phyloP scores from a whole-genome alignment of 2,797 vertebrate species.

The Botia kubotai region DNA sequence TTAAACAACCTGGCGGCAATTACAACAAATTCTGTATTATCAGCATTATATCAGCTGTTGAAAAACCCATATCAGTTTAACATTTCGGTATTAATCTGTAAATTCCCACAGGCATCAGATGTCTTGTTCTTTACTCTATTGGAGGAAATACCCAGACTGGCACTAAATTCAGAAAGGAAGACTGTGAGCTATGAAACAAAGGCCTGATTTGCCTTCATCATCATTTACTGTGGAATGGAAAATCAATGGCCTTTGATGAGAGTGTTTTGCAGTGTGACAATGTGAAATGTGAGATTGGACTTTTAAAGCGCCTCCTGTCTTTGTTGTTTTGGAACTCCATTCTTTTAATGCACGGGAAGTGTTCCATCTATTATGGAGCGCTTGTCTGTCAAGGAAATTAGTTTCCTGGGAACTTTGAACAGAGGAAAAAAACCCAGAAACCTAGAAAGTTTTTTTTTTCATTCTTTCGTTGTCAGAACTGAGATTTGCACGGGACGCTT shows the following conservation, averaged over 20 bases:
- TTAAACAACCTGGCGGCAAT: no score
- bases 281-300: slow-evolving; percentile 80
- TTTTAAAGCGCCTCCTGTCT: slow-evolving; percentile 79
- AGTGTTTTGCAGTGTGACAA: slow-evolving; percentile 82
- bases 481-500: slow-evolving; percentile 74
- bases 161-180: slow-evolving; percentile 80
- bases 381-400: slow-evolving; percentile 81
- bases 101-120: slow-evolving; percentile 67
- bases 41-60: background rate
- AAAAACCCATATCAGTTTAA: background rate
- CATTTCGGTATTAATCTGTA: slow-evolving; percentile 48
- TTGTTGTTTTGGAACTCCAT: slow-evolving; percentile 75
- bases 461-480: slow-evolving; percentile 72
- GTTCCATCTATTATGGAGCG: slow-evolving; percentile 78
- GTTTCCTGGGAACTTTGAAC: slow-evolving; percentile 64
- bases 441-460: slow-evolving; percentile 70
- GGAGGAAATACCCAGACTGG: slow-evolving; percentile 75
- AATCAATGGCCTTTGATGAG: slow-evolving; percentile 86
- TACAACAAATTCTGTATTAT: background rate
- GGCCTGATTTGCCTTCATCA: slow-evolving; percentile 83
- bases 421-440: slow-evolving; percentile 63
- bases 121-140: slow-evolving; percentile 75
- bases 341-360: slow-evolving; percentile 77
- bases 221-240: slow-evolving; percentile 83
- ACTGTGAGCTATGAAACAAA: slow-evolving; percentile 83